phyloP scores from a whole-genome alignment of 2,888 invertebrate species.

The Bedellia somnulentella region DNA sequence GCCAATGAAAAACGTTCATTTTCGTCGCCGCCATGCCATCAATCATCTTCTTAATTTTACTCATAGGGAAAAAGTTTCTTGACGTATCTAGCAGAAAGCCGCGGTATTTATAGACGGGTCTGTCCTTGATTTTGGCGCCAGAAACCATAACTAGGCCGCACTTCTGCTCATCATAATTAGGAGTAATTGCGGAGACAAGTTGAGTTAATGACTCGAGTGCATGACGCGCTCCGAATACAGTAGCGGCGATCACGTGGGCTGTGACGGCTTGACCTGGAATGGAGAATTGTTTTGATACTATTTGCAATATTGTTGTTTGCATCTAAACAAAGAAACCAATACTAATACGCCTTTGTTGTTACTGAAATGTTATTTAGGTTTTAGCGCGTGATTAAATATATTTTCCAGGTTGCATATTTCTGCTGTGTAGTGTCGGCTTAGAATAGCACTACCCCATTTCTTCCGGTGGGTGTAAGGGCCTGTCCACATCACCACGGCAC shows the following conservation, averaged over 20 bases:
- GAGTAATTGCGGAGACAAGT: conserved; percentile 44
- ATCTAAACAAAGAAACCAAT: too few relatives aligned
- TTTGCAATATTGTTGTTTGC: too few relatives aligned
- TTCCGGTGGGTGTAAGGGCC: too few relatives aligned
- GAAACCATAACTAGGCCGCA: conserved; percentile 65
- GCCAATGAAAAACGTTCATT: conserved; percentile 93
- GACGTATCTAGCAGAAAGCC: conserved; percentile 88
- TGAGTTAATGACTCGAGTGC: conserved; percentile 77
- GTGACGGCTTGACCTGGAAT: conserved; percentile 12
- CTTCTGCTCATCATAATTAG: conserved; percentile 15
- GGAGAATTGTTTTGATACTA: too few relatives aligned
- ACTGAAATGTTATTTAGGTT: too few relatives aligned
- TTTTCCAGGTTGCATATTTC: too few relatives aligned
- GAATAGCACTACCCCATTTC: too few relatives aligned
- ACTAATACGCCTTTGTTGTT: too few relatives aligned
- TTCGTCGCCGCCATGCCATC: conserved; percentile 88
- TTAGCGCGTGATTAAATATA: too few relatives aligned
- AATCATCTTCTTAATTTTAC: conserved; percentile 68
- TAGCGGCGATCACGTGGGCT: conserved; percentile 59
- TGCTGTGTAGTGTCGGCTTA: too few relatives aligned
- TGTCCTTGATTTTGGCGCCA: conserved; percentile 70
- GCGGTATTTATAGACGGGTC: conserved; percentile 80
- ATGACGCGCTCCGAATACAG: conserved; percentile 75
- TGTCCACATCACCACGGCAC: too few relatives aligned
- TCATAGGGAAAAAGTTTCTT: conserved; percentile 80